These are phyloP conservation scores for Ornithoptera priamus DNA, from an alignment of 2,888 invertebrate species.

Conservation along the genomic window DNA sequence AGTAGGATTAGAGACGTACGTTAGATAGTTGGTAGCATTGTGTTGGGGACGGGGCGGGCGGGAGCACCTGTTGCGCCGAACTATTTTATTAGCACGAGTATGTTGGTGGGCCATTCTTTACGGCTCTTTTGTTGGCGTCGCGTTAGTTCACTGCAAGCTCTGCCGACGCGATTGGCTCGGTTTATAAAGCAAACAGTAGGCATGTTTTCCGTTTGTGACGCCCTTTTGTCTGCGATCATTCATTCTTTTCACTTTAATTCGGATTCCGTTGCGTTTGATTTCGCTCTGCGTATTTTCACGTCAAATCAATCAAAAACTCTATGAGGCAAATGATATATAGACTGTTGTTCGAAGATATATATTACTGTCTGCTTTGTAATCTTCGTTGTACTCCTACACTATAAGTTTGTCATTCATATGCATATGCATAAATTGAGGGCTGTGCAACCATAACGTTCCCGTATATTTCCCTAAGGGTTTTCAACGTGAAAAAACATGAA, in stretches of 20 bases:
- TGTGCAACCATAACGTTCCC: constrained; percentile 60
- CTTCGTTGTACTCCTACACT: constrained; percentile 45
- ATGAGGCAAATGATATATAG: too few relatives aligned
- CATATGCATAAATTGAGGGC: constrained; percentile 72
- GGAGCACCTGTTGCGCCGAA: constrained; percentile 72
- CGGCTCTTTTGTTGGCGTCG: constrained; percentile 72
- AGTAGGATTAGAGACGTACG: constrained; percentile 51
- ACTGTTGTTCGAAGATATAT: too few relatives aligned
- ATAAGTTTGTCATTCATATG: constrained; percentile 60
- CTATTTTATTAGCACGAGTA: constrained; percentile 77
- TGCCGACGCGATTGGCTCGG: constrained; percentile 65
- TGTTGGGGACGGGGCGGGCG: constrained; percentile 54
- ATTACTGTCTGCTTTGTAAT: constrained; percentile 29
- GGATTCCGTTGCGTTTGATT: constrained; percentile 36
- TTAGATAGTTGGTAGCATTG: constrained; percentile 58
- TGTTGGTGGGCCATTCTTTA: constrained; percentile 77
- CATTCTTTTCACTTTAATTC: constrained; percentile 43
- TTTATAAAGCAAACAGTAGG: constrained; percentile 65
- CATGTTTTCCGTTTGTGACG: constrained; percentile 59
- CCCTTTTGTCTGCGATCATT: constrained; percentile 46
- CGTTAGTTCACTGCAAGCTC: constrained; percentile 66
- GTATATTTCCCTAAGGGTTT: constrained; percentile 73
- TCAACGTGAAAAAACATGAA: constrained; percentile 58
- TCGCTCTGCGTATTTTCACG: constrained; percentile 14
- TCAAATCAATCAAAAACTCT: constrained; percentile 1